These are phyloP conservation scores for Corythoichthys intestinalis DNA, from an alignment of 2,113 vertebrate species.

Conservation along the genomic window DNA sequence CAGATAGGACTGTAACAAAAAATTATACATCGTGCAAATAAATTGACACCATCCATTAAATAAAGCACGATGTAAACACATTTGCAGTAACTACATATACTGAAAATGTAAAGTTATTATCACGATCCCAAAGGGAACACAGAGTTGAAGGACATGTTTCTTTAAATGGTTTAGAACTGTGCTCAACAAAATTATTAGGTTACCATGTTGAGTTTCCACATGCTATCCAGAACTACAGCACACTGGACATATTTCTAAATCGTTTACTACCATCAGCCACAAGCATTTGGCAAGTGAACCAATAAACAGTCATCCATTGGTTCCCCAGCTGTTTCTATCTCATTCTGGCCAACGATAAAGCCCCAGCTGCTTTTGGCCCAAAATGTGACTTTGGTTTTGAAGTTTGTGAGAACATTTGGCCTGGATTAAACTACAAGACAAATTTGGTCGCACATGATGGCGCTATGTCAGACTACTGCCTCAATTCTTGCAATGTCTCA, in stretches of 20 bases:
- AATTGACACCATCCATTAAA: too few relatives aligned
- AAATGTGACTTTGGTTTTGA: background rate
- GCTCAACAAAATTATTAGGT: background rate
- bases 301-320: background rate
- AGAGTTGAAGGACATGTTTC: background rate
- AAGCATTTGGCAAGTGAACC: background rate
- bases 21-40: background rate
- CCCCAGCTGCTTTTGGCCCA: background rate
- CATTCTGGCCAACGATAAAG: background rate
- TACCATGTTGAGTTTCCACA: background rate
- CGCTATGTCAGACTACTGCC: too few relatives aligned
- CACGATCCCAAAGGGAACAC: too few relatives aligned
- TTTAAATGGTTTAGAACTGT: background rate
- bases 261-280: background rate
- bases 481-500: too few relatives aligned
- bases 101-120: too few relatives aligned
- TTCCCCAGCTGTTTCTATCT: conserved; percentile 2
- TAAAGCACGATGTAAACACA: too few relatives aligned
- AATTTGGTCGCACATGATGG: too few relatives aligned
- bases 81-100: too few relatives aligned
- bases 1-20: background rate
- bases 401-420: conserved; percentile 38
- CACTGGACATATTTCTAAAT: background rate
- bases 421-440: too few relatives aligned
- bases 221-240: background rate